Percentiles rank a stretch among this genome's conserved stretches.
Evolutionary conservation across 2,113 vertebrate species (phyloP).

Genomic region (Cryptoleucopteryx plumbea): DNA sequence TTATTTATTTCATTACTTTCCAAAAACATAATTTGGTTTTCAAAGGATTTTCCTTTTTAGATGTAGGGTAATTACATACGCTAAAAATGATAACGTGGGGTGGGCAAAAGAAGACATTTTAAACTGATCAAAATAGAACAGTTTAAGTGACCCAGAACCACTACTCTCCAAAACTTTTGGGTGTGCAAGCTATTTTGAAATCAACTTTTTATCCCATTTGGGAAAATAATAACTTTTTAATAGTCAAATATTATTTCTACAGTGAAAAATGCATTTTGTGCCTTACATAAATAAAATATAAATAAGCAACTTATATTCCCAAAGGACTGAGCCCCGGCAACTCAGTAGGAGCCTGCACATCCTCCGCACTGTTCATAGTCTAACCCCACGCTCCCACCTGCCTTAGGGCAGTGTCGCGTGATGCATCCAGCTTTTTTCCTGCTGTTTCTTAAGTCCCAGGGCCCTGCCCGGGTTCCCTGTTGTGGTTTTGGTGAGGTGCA

Average conservation of each 20-base stretch:
- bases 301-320: not conserved
- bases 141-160: not conserved
- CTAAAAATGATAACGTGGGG: not conserved
- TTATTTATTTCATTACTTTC: not conserved
- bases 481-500: not conserved
- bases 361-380: accelerated
- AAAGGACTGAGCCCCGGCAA: not conserved
- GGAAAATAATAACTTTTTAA: not conserved
- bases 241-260: not conserved
- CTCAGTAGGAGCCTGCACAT: too few species aligned
- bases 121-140: not conserved
- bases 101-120: not conserved
- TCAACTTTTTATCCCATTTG: not conserved
- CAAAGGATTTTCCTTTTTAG: not conserved
- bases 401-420: not conserved
- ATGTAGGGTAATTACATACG: not conserved
- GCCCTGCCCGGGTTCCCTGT: not conserved
- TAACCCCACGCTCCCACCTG: accelerated
- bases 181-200: not conserved
- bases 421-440: not conserved
- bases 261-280: not conserved
- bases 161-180: not conserved
- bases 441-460: not conserved
- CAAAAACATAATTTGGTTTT: not conserved
- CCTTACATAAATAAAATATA: not conserved